Evolutionary conservation across 2,113 vertebrate genomes (phyloP), one percentile per base, ranked within the genome.

Genomic region (Tragelaphus imberbis): DNA sequence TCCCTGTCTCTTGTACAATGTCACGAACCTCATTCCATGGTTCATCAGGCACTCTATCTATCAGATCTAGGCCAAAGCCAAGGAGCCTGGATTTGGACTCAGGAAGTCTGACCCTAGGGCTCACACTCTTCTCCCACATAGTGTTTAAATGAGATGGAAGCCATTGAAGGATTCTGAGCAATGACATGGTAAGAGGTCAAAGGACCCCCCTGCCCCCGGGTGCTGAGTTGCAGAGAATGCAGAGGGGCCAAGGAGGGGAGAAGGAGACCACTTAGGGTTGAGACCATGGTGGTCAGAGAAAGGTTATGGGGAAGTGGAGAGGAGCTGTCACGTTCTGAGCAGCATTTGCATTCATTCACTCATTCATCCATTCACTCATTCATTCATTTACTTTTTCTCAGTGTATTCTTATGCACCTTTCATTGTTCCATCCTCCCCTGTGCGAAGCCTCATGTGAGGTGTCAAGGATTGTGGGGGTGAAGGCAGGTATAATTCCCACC

Each of bases 401-500:
- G 19, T 25, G 15, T 47, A 28, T 40, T 75, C 12, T 27, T 81
- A 7, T 61, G 56, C 21, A 25, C 30, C 6, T 19, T 63, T 28
- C 56, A 80, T 2, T 61, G 58, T n/a, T 82, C 47, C 44, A 21
- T 81, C 16, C 23, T 61, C 56, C 77, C 23, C 16, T 33, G 11
- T 53, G 19, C 0, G 25, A 58, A 63, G 16, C 13, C 55, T 58
- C 36, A 0, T 7, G 36, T 6, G 1, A 28, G 19, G 9, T 44
- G 15, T 25, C 65, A 16, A 56, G 17, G 17, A 59, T 1, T 61
- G 13, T 21, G 14, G 28, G 16, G 25, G 13, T 36, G 19, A 36
- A 28, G 40, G 47, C 28, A 80, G 81, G 55, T 4, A 44, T 13
- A 11, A 13, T 16, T 25, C 13, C 30, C 56, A n/a, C 27, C 44